These are phyloP conservation scores for Chirona hameri DNA, from an alignment of 2,888 invertebrate species.

Conservation along the genomic window DNA sequence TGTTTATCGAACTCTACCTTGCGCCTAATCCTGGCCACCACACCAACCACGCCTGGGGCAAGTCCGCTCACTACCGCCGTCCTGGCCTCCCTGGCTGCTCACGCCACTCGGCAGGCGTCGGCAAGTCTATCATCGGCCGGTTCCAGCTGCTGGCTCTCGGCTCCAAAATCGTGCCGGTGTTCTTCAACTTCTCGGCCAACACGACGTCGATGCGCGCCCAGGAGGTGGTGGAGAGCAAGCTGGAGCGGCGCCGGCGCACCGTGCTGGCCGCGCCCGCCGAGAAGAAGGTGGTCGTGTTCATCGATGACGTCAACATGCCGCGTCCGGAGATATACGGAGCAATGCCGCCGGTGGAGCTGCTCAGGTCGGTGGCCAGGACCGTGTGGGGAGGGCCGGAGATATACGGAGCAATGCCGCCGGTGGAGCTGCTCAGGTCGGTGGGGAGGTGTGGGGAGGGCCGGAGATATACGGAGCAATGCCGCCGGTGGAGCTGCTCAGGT, in stretches of 20 bases:
- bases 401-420: too few relatives aligned
- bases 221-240: constrained; percentile 78
- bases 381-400: too few relatives aligned
- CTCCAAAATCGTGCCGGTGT: constrained; percentile 63
- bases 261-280: constrained; percentile 77
- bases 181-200: constrained; percentile 86
- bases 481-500: too few relatives aligned
- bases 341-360: neutral
- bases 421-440: too few relatives aligned
- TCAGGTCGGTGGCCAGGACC: neutral
- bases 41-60: too few relatives aligned
- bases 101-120: constrained; percentile 61
- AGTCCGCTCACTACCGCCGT: too few relatives aligned
- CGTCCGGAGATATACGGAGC: neutral
- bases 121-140: constrained; percentile 81
- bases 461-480: too few relatives aligned
- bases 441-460: too few relatives aligned
- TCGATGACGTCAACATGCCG: constrained; percentile 93
- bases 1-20: too few relatives aligned
- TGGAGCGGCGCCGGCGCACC: constrained; percentile 76
- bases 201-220: constrained; percentile 76
- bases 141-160: constrained; percentile 60
- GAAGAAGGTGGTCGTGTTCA: constrained; percentile 76
- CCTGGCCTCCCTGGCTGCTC: too few relatives aligned
- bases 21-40: too few relatives aligned